phyloP scores from a whole-genome alignment of 2,113 vertebrate genomes.

The Empidonax traillii region DNA sequence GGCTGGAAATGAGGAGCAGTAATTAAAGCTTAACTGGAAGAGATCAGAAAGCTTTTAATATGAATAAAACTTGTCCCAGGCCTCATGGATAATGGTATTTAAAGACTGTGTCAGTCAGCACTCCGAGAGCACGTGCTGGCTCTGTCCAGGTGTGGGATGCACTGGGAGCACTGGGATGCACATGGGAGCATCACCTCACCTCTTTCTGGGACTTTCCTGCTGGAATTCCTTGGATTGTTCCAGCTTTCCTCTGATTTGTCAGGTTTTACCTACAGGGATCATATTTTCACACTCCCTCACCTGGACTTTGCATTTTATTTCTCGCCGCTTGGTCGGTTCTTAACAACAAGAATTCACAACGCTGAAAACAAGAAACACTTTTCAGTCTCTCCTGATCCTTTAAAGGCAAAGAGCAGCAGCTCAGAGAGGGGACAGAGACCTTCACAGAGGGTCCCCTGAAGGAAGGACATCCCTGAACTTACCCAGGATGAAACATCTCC shows the following conservation, averaged over 20 bases:
- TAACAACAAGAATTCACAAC: background rate
- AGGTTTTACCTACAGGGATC: background rate
- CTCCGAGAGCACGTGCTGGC: fast-evolving
- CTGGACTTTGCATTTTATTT: background rate
- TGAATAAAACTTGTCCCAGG: background rate
- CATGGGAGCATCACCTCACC: background rate
- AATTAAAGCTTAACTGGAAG: slow-evolving; percentile 23
- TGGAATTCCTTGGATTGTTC: background rate
- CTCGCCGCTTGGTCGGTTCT: background rate
- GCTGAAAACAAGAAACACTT: background rate
- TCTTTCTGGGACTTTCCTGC: background rate
- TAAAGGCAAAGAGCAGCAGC: background rate
- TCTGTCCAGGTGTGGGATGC: background rate
- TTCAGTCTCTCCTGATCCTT: background rate
- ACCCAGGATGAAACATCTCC: background rate
- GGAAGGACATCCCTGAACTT: background rate
- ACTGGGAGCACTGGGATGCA: background rate
- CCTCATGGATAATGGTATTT: background rate
- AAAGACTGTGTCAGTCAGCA: background rate
- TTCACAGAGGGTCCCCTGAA: background rate
- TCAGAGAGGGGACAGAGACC: background rate
- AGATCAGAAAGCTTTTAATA: slow-evolving; percentile 30
- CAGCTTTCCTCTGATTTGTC: background rate
- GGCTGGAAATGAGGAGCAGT: background rate
- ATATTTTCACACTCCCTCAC: background rate